Percentiles rank a stretch among this genome's conserved stretches.
Evolutionary conservation across 2,113 vertebrate species (phyloP).

Genomic region (Chrysemys picta): DNA sequence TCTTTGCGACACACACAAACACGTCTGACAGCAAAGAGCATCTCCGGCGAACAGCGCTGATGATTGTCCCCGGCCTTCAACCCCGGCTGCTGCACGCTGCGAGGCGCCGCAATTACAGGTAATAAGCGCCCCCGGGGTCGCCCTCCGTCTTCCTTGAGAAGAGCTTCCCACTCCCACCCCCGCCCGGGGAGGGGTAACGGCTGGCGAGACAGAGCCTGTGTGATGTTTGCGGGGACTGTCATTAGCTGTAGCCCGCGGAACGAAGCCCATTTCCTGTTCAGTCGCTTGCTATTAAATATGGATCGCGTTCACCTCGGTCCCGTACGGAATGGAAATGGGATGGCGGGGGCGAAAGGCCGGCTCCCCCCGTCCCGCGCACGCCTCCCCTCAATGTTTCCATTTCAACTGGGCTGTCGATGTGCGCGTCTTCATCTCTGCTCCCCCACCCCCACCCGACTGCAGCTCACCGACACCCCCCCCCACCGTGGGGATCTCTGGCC

Average conservation of each 20-base stretch:
- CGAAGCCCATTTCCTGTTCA: not conserved
- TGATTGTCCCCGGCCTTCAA: not conserved
- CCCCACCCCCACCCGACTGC: not conserved
- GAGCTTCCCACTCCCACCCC: not conserved
- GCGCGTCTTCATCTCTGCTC: accelerated
- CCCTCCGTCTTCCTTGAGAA: not conserved
- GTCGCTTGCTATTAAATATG: not conserved
- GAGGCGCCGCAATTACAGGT: not conserved
- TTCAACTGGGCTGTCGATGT: accelerated
- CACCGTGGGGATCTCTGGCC: not conserved
- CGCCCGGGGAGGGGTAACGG: not conserved
- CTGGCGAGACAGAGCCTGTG: not conserved
- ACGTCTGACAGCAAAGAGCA: not conserved
- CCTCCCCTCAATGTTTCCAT: not conserved
- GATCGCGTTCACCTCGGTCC: not conserved
- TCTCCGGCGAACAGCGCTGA: not conserved
- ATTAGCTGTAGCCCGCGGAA: not conserved
- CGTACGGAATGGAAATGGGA: not conserved
- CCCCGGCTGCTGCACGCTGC: not conserved
- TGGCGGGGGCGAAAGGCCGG: not conserved
- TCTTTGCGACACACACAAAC: not conserved
- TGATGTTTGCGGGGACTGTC: not conserved
- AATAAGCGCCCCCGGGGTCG: not conserved
- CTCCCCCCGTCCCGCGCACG: accelerated
- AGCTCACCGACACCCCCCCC: not conserved